phyloP scores from a whole-genome alignment of 2,888 invertebrate genomes.

The Dolichomitus sp. region DNA sequence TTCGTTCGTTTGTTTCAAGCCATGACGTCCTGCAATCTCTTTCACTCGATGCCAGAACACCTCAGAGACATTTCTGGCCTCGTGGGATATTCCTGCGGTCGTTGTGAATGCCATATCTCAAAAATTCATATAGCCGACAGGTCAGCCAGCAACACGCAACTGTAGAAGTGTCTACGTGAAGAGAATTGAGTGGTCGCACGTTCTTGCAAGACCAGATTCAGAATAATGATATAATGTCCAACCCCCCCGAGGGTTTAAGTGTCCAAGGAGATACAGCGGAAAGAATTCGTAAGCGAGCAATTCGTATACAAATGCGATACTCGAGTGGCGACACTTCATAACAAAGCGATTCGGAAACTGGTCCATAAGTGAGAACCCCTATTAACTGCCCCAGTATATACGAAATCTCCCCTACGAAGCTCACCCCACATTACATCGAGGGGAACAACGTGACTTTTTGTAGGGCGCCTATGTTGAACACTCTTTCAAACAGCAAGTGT shows the following conservation, averaged over 20 bases:
- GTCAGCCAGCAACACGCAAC: neutral
- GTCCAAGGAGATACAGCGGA: constrained; percentile 17
- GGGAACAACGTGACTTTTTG: constrained; percentile 76
- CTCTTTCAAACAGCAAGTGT: constrained; percentile 78
- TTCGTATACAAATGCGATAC: constrained; percentile 83
- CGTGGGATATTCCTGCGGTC: constrained; percentile 15
- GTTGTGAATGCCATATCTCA: neutral
- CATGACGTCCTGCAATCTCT: constrained; percentile 32
- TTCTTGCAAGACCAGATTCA: constrained; percentile 11
- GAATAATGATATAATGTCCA: constrained; percentile 30
- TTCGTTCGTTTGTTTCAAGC: constrained; percentile 42
- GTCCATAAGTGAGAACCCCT: constrained; percentile 76
- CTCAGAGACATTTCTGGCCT: constrained; percentile 20
- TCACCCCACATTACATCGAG: constrained; percentile 70
- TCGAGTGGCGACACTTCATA: constrained; percentile 81
- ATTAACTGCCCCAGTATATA: constrained; percentile 69
- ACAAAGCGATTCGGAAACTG: constrained; percentile 80
- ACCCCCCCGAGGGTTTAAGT: constrained; percentile 17
- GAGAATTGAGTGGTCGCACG: constrained; percentile 39
- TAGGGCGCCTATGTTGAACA: constrained; percentile 2
- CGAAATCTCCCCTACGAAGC: constrained; percentile 56
- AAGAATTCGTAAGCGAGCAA: constrained; percentile 77
- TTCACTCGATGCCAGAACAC: constrained; percentile 32
- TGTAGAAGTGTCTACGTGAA: neutral
- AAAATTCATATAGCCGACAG: constrained; percentile 7